Base-by-base conservation (phyloP, 1,140 invertebrate genomes). In the Paralvinella palmiformis region DNA sequence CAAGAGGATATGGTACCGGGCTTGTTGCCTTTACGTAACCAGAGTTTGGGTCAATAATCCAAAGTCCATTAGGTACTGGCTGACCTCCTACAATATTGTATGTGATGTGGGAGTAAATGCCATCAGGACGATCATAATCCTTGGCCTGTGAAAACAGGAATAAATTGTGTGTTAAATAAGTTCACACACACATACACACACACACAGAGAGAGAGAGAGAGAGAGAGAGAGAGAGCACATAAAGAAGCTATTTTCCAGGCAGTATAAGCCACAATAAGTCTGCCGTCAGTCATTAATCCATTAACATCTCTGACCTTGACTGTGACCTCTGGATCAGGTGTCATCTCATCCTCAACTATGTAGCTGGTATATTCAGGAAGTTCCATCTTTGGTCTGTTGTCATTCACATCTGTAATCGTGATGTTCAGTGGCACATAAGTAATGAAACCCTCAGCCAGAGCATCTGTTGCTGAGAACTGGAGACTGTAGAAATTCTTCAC, bases 281-380 rank as follows among this genome's bases (percentile, higher is more conserved):
- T n/a, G n/a, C n/a, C n/a, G n/a, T n/a, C n/a, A n/a, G n/a, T n/a
- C n/a, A n/a, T n/a, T n/a, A n/a, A n/a, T n/a, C n/a, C n/a, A n/a
- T n/a, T n/a, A n/a, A n/a, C 5, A 24, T 33, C 3, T 1, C 58
- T 41, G 20, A 60, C 58, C 58, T 60, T 24, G 13, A 60, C 36
- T 45, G 36, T 7, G 7, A 60, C 7, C 6, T 13, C 15, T 7
- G 58, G 58, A 20, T 22, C 37, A 24, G 41, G 35, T 6, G 88
- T 88, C 3, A 85, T 81, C 0, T 90, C 86, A 1, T 90, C 91
- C 75, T 94, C 91, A 69, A 94, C 89, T n/a, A 92, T 88, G 2
- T 89, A 87, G 0, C 88, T 87, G 7, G 86, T 85, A 76, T 91
- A 91, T n/a, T 86, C 82, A 0, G 86, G 81, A 58, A 86, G 88